Percentiles rank a stretch among this genome's conserved stretches.
phyloP scores from a whole-genome alignment of 2,888 invertebrate genomes.

The Drosophila pegasa region DNA sequence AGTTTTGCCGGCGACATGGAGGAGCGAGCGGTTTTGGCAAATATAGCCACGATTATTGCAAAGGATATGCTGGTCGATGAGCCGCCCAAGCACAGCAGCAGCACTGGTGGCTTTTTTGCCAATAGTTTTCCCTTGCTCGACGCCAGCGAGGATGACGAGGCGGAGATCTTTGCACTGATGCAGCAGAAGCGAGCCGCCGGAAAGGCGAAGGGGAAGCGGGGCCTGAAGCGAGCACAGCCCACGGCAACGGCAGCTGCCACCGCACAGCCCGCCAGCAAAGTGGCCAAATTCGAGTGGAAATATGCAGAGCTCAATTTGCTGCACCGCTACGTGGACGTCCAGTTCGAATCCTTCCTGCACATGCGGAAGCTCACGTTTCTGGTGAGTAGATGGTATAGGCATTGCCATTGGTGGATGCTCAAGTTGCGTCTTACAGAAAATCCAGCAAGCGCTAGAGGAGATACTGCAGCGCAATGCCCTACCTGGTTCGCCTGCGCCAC shows the following conservation, averaged over 20 bases:
- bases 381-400: constrained; percentile 50
- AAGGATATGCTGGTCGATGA: constrained; percentile 82
- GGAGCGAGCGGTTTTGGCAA: constrained; percentile 81
- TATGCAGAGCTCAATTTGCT: constrained; percentile 76
- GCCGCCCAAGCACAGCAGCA: constrained; percentile 15
- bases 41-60: constrained; percentile 82
- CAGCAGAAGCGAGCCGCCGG: constrained; percentile 44
- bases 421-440: constrained; percentile 41
- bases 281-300: constrained; percentile 44
- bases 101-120: constrained; percentile 24
- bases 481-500: constrained; percentile 58
- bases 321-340: constrained; percentile 75
- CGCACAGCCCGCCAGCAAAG: constrained; percentile 14
- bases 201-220: constrained; percentile 10
- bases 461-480: constrained; percentile 40
- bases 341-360: constrained; percentile 81
- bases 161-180: constrained; percentile 68
- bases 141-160: constrained; percentile 69
- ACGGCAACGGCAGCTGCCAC: neutral
- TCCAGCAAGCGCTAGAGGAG: constrained; percentile 53
- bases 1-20: constrained; percentile 66
- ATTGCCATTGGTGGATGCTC: too few species aligned
- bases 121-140: constrained; percentile 59
- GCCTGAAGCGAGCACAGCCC: constrained; percentile 34
- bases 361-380: constrained; percentile 81